Conservation (phyloP, 2,888 invertebrate species). For the Pyrrhia umbra region DNA sequence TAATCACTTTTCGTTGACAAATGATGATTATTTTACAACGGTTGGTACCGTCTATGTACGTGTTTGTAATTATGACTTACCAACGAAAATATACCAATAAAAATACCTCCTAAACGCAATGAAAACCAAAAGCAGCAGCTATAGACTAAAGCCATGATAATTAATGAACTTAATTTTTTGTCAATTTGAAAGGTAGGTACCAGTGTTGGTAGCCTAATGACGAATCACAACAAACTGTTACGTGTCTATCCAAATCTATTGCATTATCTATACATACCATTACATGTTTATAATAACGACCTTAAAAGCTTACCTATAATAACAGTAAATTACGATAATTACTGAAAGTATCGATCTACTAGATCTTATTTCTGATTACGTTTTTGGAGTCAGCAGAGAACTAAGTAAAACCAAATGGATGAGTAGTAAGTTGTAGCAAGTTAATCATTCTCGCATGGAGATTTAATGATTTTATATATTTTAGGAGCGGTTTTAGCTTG, state of each 20-base stretch:
- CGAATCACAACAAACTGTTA: constrained; percentile 27
- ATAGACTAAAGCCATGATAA: constrained; percentile 82
- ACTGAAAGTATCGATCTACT: constrained; percentile 46
- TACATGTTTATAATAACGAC: neutral
- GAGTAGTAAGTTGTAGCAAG: too few relatives aligned
- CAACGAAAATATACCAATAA: constrained; percentile 81
- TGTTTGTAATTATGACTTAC: constrained; percentile 64
- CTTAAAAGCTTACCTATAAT: constrained; percentile 39
- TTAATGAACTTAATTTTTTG: constrained; percentile 20
- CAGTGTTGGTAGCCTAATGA: neutral
- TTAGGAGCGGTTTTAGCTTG: too few relatives aligned
- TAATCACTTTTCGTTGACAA: too few relatives aligned
- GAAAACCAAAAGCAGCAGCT: constrained; percentile 89
- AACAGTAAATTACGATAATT: constrained; percentile 47
- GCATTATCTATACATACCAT: constrained; percentile 20
- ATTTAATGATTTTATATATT: too few relatives aligned
- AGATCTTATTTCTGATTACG: constrained; percentile 32
- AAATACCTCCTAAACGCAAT: constrained; percentile 82
- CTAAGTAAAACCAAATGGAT: too few relatives aligned
- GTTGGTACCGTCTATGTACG: too few relatives aligned
- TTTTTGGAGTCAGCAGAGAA: constrained; percentile 18
- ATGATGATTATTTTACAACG: too few relatives aligned
- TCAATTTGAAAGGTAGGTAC: neutral
- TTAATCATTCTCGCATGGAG: too few relatives aligned
- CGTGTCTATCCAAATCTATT: constrained; percentile 32